Conservation (phyloP, 2,888 invertebrate genomes). For the Diploptera punctata region DNA sequence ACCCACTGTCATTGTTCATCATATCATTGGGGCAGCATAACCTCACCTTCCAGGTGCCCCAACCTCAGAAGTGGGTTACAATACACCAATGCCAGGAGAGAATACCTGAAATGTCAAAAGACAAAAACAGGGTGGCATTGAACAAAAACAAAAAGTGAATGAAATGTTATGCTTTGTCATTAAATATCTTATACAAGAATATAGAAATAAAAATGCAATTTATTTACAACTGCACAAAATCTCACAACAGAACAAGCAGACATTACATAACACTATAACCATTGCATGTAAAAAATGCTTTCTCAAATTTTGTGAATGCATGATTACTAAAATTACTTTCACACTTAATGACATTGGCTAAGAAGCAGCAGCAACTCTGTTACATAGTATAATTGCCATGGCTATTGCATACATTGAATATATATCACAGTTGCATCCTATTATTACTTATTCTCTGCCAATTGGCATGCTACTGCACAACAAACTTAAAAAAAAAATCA, state of each 20-base stretch:
- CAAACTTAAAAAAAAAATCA: not conserved
- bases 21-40: too few relatives aligned
- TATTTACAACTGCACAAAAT: slow-evolving; percentile 30
- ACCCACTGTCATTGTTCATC: too few relatives aligned
- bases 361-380: slow-evolving; percentile 25
- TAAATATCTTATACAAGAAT: not conserved
- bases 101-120: too few relatives aligned
- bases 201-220: slow-evolving; percentile 29
- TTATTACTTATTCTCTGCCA: slow-evolving; percentile 23
- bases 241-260: slow-evolving; percentile 29
- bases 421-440: slow-evolving; percentile 28
- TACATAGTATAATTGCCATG: slow-evolving; percentile 17
- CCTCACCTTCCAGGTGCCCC: too few relatives aligned
- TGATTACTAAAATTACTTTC: slow-evolving; percentile 8
- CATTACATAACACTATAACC: slow-evolving; percentile 25
- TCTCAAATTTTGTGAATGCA: slow-evolving; percentile 7
- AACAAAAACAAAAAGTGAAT: too few relatives aligned
- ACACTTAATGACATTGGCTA: slow-evolving; percentile 14
- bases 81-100: too few relatives aligned
- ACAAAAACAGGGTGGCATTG: too few relatives aligned
- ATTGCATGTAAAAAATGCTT: slow-evolving; percentile 4
- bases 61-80: too few relatives aligned
- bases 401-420: slow-evolving; percentile 28
- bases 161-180: too few relatives aligned
- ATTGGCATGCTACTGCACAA: too few relatives aligned